Evolutionary conservation across 2,113 vertebrate genomes (phyloP), one percentile per base, ranked within the genome.

Genomic region (Dryoscopus gambensis): DNA sequence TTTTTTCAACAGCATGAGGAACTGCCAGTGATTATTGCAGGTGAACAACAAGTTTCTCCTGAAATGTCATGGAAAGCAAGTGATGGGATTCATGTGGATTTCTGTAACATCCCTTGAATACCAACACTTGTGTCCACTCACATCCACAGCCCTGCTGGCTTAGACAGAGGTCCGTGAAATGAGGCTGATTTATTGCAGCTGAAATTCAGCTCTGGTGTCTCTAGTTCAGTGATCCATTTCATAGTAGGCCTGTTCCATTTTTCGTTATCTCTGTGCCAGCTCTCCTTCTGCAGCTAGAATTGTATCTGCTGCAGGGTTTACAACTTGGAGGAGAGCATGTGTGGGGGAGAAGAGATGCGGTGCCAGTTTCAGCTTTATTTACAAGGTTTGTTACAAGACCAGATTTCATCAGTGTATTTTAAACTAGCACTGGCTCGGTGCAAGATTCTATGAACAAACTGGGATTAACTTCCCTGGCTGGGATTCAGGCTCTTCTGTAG

Each of bases 351-450:
- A 17, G 62, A 90, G 85, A 63, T 62, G 55, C 30, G 0, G 46
- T 70, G 90, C 87, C 90, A 92, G 82, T 33, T 91, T 83, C 78
- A 77, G 85, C 59, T 93, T 88, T 93, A 63, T 90, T 94, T 92
- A 86, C 85, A 67, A 74, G 75, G 78, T 80, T 94, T 39, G 42
- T 74, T 83, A 89, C 78, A 80, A 55, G 90, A 63, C 47, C 82
- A 88, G 71, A 88, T 94, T 90, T 96, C 13, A 27, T 64, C 71
- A 30, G 68, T 37, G 44, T 4, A 1, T 60, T 97, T 96, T 75
- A 90, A 70, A 69, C 73, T 62, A 40, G 70, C 70, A 21, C 63
- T 88, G 87, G 27, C 55, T 91, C 44, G 47, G 70, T 63, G 52
- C 33, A 79, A 22, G 62, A 55, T 59, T 70, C 33, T 40, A 0